A percentile compares a stretch with the other conserved stretches of the same genome.
Conservation (phyloP, 2,888 invertebrate genomes). For the Tupiocoris notatus region DNA sequence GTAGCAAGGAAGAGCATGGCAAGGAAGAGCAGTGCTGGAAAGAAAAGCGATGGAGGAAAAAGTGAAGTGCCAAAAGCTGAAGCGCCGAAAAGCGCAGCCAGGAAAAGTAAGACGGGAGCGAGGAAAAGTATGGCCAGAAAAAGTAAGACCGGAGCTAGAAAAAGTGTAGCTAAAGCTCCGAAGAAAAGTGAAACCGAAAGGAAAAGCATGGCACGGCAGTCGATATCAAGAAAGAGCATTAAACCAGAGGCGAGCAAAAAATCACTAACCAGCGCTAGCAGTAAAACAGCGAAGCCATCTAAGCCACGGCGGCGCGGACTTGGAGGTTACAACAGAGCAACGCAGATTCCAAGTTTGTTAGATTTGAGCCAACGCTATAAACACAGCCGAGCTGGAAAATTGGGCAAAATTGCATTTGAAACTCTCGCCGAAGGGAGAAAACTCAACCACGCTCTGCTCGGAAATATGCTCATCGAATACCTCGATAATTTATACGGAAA, state of each 20-base stretch:
- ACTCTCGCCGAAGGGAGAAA: constrained; percentile 59
- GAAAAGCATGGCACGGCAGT: constrained; percentile 2
- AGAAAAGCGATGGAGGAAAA: constrained; percentile 1
- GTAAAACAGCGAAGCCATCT: neutral
- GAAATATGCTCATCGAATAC: constrained; percentile 63
- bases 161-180: constrained; percentile 6
- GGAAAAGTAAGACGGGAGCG: constrained; percentile 6
- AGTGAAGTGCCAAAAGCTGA: constrained; percentile 1
- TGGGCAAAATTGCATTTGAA: constrained; percentile 62
- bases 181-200: neutral
- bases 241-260: neutral
- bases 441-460: constrained; percentile 59
- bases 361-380: constrained; percentile 20
- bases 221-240: neutral
- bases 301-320: no score
- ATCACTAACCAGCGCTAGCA: neutral
- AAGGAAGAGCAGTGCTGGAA: neutral
- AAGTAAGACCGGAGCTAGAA: constrained; percentile 1
- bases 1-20: constrained; percentile 6
- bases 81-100: neutral
- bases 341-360: constrained; percentile 15
- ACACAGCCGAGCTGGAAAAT: constrained; percentile 54
- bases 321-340: constrained; percentile 13
- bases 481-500: constrained; percentile 58
- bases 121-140: constrained; percentile 13